Base-by-base conservation (phyloP, 1,140 invertebrate genomes). In the Drosophila malerkotliana region DNA sequence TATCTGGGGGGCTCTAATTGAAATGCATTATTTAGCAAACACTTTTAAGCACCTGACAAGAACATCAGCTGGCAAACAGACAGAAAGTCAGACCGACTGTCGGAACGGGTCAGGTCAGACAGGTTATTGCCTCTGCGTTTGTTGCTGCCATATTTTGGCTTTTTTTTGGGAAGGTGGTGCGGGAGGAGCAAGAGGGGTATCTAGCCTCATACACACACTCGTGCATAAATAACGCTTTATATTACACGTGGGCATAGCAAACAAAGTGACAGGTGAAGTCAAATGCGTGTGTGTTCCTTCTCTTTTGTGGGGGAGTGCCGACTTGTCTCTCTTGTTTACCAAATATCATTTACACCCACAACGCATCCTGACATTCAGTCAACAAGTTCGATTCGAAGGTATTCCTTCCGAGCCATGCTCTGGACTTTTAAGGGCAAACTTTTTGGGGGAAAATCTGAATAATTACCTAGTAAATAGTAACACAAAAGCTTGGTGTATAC, bases 161-260 rank as follows among this genome's bases (percentile, higher is more conserved):
- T 21, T 14, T 41, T n/a, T 57, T 32, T 21, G 4, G 3, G 4
- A 21, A 3, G 21, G 37, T 4, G 39, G 39, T 2, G n/a, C 5
- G 4, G 45, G 30, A 47, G 39, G 51, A 45, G 30, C 12, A 45
- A 30, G 37, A 53, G 59, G 63, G 21, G 37, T 21, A 72, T 37
- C 34, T 37, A 37, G 34, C 53, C 54, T 49, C 53, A 41, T 52
- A 28, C 59, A 61, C 55, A 77, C 64, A 64, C 75, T 58, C 72
- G 74, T 83, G 66, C 80, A 83, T 84, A 84, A 84, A 80, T 84
- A 84, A 85, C 72, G 55, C 72, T 79, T 79, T 79, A 72, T 84
- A 76, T 77, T 67, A 71, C 81, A 84, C 73, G 66, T 84, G 80
- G 82, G 72, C 55, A 68, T 69, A 37, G 66, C 74, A 75, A 68